These are phyloP conservation scores for Propithecus coquereli DNA, from an alignment of 2,113 vertebrate genomes.

Conservation along the genomic window DNA sequence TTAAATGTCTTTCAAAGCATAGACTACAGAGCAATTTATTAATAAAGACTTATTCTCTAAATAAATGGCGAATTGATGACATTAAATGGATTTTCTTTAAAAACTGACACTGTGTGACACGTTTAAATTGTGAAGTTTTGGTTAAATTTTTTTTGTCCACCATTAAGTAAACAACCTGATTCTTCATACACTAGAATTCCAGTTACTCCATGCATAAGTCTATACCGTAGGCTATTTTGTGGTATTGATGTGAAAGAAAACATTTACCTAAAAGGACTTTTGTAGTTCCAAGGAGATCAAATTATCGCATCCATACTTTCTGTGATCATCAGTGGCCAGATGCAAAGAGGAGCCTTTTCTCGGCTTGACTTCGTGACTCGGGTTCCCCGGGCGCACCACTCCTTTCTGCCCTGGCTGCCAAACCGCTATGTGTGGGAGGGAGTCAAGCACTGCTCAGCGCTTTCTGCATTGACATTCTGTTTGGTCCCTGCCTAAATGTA, in stretches of 20 bases:
- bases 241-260: not conserved
- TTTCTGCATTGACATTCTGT: not conserved
- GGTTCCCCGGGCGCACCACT: rapidly evolving
- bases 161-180: not conserved
- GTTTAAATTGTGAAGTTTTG: not conserved
- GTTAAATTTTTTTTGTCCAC: not conserved
- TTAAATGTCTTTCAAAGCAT: not conserved
- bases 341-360: not conserved
- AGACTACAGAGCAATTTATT: not conserved
- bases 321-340: not conserved
- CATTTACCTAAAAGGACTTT: not conserved
- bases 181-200: not conserved
- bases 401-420: not conserved
- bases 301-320: not conserved
- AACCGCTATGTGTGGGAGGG: not conserved
- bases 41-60: not conserved
- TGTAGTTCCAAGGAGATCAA: not conserved
- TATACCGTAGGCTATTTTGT: not conserved
- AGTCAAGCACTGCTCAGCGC: not conserved
- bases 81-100: not conserved
- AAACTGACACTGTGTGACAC: not conserved
- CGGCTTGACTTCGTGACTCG: not conserved
- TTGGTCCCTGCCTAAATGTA: not conserved
- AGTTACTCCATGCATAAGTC: not conserved
- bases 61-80: not conserved